Evolutionary conservation across 1,140 invertebrate species (phyloP).

Genomic region (Stenopsyche tienmushanensis): DNA sequence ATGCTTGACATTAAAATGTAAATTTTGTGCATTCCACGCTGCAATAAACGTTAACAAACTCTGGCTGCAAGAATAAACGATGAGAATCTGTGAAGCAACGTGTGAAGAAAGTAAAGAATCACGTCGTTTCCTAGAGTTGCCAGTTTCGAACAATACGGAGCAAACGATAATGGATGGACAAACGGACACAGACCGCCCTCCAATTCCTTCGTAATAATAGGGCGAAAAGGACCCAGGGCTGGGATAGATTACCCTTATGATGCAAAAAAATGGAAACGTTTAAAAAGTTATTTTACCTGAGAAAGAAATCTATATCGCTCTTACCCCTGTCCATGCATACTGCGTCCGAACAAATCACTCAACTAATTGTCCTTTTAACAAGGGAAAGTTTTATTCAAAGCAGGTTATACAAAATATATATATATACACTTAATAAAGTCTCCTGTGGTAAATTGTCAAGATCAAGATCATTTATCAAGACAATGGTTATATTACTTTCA

Average conservation of each 20-base stretch:
- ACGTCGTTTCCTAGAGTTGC: slow-evolving; percentile 4
- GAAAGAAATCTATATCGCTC: slow-evolving; percentile 6
- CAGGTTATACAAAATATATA: no score
- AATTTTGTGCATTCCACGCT: no score
- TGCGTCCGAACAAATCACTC: not conserved
- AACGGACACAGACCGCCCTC: slow-evolving; percentile 29
- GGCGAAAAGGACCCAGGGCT: slow-evolving; percentile 26
- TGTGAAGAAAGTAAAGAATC: slow-evolving; percentile 14
- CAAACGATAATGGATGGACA: slow-evolving; percentile 35
- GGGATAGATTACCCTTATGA: slow-evolving; percentile 33
- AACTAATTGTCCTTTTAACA: no score
- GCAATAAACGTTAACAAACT: no score
- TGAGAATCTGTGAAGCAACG: no score
- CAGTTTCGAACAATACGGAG: slow-evolving; percentile 29
- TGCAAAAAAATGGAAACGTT: slow-evolving; percentile 37
- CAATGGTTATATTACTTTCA: no score
- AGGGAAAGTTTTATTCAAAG: no score
- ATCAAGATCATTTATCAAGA: no score
- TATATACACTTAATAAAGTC: no score
- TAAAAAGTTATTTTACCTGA: slow-evolving; percentile 41
- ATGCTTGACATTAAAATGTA: no score
- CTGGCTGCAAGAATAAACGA: no score
- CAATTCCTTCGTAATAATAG: slow-evolving; percentile 34
- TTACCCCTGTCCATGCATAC: not conserved
- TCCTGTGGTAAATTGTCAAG: no score